These are phyloP conservation scores for Ciona savignyi DNA, from an alignment of 23 tunicate species.

Conservation along the genomic window DNA sequence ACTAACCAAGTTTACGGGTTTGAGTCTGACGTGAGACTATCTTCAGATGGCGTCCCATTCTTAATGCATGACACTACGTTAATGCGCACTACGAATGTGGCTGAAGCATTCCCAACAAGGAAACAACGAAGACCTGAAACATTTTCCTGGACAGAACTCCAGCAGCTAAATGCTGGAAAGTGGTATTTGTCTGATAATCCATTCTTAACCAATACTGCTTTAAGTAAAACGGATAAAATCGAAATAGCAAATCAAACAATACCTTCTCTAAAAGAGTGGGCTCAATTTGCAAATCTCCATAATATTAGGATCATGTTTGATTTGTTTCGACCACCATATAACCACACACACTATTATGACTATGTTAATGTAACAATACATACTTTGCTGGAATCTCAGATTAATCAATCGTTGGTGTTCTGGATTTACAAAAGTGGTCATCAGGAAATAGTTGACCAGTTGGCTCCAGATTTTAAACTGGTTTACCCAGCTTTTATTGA, in stretches of 20 bases:
- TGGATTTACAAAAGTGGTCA: conserved; percentile 38
- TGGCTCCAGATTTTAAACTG: conserved; percentile 47
- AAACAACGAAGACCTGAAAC: conserved; percentile 25
- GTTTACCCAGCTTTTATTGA: conserved; percentile 3
- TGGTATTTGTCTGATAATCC: conserved; percentile 57
- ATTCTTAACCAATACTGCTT: conserved; percentile 11
- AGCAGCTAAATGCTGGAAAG: conserved; percentile 58
- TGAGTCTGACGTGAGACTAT: conserved; percentile 65
- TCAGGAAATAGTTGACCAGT: not conserved
- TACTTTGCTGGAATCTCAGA: conserved; percentile 24
- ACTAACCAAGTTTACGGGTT: conserved; percentile 25
- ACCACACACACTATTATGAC: conserved; percentile 18
- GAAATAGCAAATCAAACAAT: conserved; percentile 48
- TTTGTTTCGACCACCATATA: conserved; percentile 30
- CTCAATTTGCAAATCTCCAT: conserved; percentile 8
- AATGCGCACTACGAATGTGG: conserved; percentile 67
- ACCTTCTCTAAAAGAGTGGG: conserved; percentile 40
- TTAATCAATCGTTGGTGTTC: conserved; percentile 34
- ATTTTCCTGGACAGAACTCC: conserved; percentile 64
- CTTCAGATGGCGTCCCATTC: conserved; percentile 82
- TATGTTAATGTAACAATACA: conserved; percentile 16
- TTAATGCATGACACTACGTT: conserved; percentile 59
- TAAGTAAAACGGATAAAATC: conserved; percentile 18
- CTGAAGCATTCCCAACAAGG: conserved; percentile 36
- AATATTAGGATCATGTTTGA: conserved; percentile 66